Evolutionary conservation across 2,113 vertebrate species (phyloP), one percentile per base, ranked within the genome.

Genomic region (Sander lucioperca): DNA sequence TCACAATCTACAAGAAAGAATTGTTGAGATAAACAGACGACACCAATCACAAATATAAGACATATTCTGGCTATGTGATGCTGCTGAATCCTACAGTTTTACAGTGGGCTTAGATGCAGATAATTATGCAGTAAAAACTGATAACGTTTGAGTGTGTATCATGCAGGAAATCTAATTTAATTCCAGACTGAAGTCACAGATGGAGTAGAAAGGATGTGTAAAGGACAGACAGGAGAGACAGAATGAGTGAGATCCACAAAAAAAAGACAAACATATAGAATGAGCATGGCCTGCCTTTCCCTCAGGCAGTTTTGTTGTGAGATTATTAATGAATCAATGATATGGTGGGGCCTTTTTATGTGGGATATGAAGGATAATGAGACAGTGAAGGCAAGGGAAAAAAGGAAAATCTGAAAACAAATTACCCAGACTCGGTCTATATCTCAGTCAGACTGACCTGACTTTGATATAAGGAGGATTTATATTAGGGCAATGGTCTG

Each of bases 1-100:
- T 98, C 74, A 98, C 96, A 54, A 99, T 99, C 98, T 99, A 92
- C 0, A 78, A 25, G 74, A 65, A 66, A 68, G 9, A 30, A 63
- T 30, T 16, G 43, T 27, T 59, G 15, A 76, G 6, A 80, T 69
- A 45, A 47, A 74, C 63, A 72, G 0, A 21, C 18, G 3, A 66
- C 33, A 62, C 2, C 12, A 16, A 69, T 57, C n/a, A 21, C 27
- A 62, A 23, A 6, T 0, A 13, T 2, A 13, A 62, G 2, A 51
- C 3, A 13, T 6, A 48, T 23, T 75, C 5, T 25, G 25, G 21
- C n/a, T 33, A 51, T 6, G 5, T 50, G 6, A 58, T 1, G 4
- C 15, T 51, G 25, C 19, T 25, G 0, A 64, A 61, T 64, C 15
- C 21, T 47, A 64, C 8, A 47, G 3, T 36, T 0, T 1, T 36